Conservation (phyloP, 2,797 vertebrate species). For the Sciaenops ocellatus region DNA sequence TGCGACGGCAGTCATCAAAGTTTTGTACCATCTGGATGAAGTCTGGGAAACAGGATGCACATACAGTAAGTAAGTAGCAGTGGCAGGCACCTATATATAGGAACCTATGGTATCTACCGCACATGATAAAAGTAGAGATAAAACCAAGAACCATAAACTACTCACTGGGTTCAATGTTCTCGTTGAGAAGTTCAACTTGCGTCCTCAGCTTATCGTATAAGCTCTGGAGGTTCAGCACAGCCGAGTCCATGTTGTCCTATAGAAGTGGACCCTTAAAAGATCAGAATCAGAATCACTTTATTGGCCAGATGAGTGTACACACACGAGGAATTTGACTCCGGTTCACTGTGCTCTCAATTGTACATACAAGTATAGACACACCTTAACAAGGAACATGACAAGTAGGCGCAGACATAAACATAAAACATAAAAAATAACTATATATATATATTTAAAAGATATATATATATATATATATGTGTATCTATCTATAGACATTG, state of each 20-base stretch:
- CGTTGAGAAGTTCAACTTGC: constrained; percentile 90
- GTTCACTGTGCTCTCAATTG: too few relatives aligned
- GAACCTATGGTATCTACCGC: too few relatives aligned
- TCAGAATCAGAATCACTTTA: neutral
- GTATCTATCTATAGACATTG: too few relatives aligned
- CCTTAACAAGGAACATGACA: too few relatives aligned
- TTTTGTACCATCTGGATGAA: constrained; percentile 94
- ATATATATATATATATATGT: too few relatives aligned
- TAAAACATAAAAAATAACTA: too few relatives aligned
- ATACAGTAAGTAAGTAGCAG: neutral
- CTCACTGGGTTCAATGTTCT: constrained; percentile 93
- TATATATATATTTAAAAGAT: too few relatives aligned
- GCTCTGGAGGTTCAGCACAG: constrained; percentile 86
- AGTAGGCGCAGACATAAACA: too few relatives aligned
- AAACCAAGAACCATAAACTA: constrained; percentile 49
- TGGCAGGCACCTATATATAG: neutral
- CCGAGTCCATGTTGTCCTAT: constrained; percentile 85
- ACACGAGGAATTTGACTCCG: too few relatives aligned
- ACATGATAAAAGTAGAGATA: neutral
- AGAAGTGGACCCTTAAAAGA: constrained; percentile 8
- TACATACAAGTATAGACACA: too few relatives aligned
- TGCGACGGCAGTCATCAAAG: constrained; percentile 93
- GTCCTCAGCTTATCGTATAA: constrained; percentile 89
- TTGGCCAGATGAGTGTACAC: too few relatives aligned
- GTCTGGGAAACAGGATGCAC: constrained; percentile 80